Evolutionary conservation across 2,888 invertebrate genomes (phyloP).

Genomic region (Cremastinae sp.): DNA sequence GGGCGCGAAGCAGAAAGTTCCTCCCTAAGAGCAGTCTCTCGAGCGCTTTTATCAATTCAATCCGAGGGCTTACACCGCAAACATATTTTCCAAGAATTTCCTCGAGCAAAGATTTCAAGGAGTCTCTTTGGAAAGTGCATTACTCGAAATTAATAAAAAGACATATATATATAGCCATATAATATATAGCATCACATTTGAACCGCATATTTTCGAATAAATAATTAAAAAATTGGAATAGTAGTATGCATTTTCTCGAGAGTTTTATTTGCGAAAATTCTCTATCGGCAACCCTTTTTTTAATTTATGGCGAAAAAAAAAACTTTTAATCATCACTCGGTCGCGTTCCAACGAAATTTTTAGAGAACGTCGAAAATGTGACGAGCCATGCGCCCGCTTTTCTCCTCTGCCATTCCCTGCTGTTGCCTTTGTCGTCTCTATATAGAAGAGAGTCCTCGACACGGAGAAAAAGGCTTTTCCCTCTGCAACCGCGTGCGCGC

Average conservation of each 20-base stretch:
- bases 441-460: neutral
- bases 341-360: neutral
- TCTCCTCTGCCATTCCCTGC: neutral
- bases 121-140: conserved; percentile 3
- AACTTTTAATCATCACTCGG: too few relatives aligned
- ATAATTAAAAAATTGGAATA: too few relatives aligned
- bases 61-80: conserved; percentile 39
- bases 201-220: too few relatives aligned
- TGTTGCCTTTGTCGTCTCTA: conserved; percentile 9
- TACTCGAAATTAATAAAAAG: too few relatives aligned
- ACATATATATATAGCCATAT: too few relatives aligned
- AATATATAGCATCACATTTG: too few relatives aligned
- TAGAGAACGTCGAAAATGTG: too few relatives aligned
- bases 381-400: too few relatives aligned
- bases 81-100: conserved; percentile 24
- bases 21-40: neutral
- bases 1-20: conserved; percentile 8
- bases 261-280: too few relatives aligned
- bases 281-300: too few relatives aligned
- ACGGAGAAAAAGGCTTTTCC: conserved; percentile 1
- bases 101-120: conserved; percentile 22
- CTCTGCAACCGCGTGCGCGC: conserved; percentile 23
- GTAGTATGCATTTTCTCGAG: too few relatives aligned
- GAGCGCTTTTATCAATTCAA: conserved; percentile 50
- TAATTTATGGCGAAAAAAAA: too few relatives aligned